These are phyloP conservation scores for Gastracanthus pulcherrimus DNA, from an alignment of 2,888 invertebrate species.

Conservation along the genomic window DNA sequence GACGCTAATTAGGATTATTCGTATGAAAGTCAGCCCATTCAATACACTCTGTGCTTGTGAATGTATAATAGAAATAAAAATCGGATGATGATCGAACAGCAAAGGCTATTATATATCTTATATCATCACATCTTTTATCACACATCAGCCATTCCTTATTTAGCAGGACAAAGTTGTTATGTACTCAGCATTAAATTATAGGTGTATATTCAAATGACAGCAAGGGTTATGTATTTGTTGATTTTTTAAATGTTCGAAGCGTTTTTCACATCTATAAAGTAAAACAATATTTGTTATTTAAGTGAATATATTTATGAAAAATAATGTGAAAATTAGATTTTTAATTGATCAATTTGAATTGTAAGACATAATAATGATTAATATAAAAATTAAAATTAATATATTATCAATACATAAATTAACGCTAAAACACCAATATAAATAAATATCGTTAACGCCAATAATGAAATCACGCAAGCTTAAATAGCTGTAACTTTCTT, in stretches of 20 bases:
- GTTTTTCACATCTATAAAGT: not conserved
- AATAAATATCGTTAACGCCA: too few relatives aligned
- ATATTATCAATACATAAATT: too few relatives aligned
- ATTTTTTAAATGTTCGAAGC: not conserved
- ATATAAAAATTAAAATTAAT: too few relatives aligned
- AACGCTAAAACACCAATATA: too few relatives aligned
- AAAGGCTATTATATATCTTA: conserved; percentile 13
- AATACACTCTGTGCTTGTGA: not conserved
- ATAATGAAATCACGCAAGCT: too few relatives aligned
- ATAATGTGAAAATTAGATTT: too few relatives aligned
- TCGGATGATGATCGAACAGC: not conserved
- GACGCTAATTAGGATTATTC: conserved; percentile 30
- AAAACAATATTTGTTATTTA: too few relatives aligned
- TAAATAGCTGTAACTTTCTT: too few relatives aligned
- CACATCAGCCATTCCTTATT: not conserved
- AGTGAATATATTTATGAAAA: too few relatives aligned
- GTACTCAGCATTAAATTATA: not conserved
- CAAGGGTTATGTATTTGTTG: not conserved
- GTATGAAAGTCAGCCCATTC: not conserved
- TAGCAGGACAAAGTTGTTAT: not conserved
- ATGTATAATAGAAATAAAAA: not conserved
- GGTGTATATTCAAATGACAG: not conserved
- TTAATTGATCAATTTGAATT: too few relatives aligned
- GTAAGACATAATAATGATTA: too few relatives aligned
- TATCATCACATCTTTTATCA: not conserved